A percentile compares a stretch with the other conserved stretches of the same genome.
Conservation (phyloP, 2,113 vertebrate species). For the Synchiropus splendidus region DNA sequence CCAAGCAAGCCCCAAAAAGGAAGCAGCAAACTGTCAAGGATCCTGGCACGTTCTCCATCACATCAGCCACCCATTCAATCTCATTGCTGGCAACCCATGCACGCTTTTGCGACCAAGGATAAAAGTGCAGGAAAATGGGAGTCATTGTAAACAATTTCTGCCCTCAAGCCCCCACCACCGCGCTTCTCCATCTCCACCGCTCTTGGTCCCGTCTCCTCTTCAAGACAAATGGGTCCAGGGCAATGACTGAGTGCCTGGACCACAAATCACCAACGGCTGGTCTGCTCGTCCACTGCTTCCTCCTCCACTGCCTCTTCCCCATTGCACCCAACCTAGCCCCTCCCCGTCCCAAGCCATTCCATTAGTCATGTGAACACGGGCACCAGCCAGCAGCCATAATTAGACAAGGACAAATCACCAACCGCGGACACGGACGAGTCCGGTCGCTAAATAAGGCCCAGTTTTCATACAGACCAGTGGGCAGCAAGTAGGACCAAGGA, state of each 20-base stretch:
- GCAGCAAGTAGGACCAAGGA: conserved; percentile 45
- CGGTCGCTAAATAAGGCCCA: conserved; percentile 71
- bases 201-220: conserved; percentile 64
- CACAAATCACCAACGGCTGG: conserved; percentile 78
- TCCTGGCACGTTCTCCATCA: conserved; percentile 68
- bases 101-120: conserved; percentile 54
- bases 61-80: conserved; percentile 46
- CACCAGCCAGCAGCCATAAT: conserved; percentile 86
- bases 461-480: conserved; percentile 71
- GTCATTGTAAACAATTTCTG: conserved; percentile 73
- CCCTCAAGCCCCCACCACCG: conserved; percentile 44
- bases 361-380: conserved; percentile 84
- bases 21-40: conserved; percentile 59
- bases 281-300: conserved; percentile 66
- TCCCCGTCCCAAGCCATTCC: conserved; percentile 67
- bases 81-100: conserved; percentile 45
- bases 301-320: conserved; percentile 58
- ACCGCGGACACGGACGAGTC: conserved; percentile 61
- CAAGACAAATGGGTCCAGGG: conserved; percentile 79
- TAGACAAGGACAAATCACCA: conserved; percentile 90
- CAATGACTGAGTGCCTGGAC: conserved; percentile 77
- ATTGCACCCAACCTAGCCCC: conserved; percentile 63
- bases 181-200: conserved; percentile 55
- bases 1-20: conserved; percentile 53
- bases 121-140: conserved; percentile 71